Base-by-base conservation (phyloP, 2,888 invertebrate genomes). In the Apoderus coryli region DNA sequence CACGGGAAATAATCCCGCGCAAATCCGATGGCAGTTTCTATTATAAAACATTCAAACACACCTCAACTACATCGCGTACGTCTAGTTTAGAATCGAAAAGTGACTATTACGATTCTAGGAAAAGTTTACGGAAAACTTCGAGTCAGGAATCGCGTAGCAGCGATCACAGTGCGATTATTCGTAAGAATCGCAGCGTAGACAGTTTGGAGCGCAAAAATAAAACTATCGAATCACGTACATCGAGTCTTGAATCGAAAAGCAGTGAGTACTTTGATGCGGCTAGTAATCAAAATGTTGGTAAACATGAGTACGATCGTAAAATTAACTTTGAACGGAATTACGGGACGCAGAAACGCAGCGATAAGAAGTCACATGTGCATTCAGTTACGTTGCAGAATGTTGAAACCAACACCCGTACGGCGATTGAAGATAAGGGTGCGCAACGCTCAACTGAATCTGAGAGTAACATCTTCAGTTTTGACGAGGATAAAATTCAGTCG, bases 21-120 rank as follows among this genome's bases (percentile, higher is more conserved):
- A 71, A 76, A 49, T 78, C 77, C 0, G 77, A 78, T 48, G 77
- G 77, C 3, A 72, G 65, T 44, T 77, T 75, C 50, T 77, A 77
- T 45, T n/a, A n/a, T n/a, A 75, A 75, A 46, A 70, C 72, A 45
- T 72, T 75, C 34, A 73, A 72, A 47, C 63, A 69, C 35, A n/a
- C n/a, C n/a, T n/a, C n/a, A n/a, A n/a, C n/a, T n/a, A 65, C 69
- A 14, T 74, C 76, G 1, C 62, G 76, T 24, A 69, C 73, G 5
- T 76, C 76, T 2, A 76, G 76, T 49, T 38, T 47, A 19, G 50
- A 52, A 40, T 76, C 76, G 12, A 71, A 68, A 43, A 74, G 73
- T 40, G 76, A 76, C 47, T 67, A 71, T 44, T 74, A 69, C 45
- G 76, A 76, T 46, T 72, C 72, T 39, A 71, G 72, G 32, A 65